Percentiles rank a stretch among this genome's conserved stretches.
Evolutionary conservation across 1,140 invertebrate genomes (phyloP).

Genomic region (Drosophila tani): DNA sequence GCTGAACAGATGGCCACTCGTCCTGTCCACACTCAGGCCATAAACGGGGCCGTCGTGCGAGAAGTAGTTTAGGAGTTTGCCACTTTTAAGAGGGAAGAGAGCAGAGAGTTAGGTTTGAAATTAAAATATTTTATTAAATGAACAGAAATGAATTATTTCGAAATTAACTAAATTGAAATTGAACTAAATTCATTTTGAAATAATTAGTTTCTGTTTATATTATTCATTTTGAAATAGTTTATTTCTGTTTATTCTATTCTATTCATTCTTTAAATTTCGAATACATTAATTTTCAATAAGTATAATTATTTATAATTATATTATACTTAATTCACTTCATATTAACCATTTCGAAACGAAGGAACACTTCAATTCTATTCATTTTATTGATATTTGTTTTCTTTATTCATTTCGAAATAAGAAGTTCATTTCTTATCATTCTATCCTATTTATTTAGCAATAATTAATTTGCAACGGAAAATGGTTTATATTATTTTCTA

Average conservation of each 20-base stretch:
- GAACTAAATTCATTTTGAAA: not conserved
- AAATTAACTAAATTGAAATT: no score
- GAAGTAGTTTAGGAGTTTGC: conserved; percentile 90
- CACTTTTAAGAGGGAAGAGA: conserved; percentile 85
- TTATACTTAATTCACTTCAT: not conserved
- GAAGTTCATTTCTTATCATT: no score
- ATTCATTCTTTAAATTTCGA: not conserved
- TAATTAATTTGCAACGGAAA: no score
- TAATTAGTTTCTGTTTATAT: no score
- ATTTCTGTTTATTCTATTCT: not conserved
- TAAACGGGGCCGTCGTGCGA: conserved; percentile 95
- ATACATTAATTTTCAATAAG: not conserved
- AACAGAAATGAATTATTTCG: no score
- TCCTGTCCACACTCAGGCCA: conserved; percentile 93
- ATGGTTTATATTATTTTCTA: no score
- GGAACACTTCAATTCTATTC: not conserved
- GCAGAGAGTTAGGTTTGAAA: not conserved
- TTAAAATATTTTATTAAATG: no score
- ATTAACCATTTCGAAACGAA: not conserved
- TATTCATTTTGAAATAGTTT: not conserved
- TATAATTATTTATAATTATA: not conserved
- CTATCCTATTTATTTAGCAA: no score
- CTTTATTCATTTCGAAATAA: no score
- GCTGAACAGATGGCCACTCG: conserved; percentile 92
- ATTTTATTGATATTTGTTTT: not conserved